Conservation (phyloP, 2,113 vertebrate genomes). For the Tragelaphus strepsiceros region DNA sequence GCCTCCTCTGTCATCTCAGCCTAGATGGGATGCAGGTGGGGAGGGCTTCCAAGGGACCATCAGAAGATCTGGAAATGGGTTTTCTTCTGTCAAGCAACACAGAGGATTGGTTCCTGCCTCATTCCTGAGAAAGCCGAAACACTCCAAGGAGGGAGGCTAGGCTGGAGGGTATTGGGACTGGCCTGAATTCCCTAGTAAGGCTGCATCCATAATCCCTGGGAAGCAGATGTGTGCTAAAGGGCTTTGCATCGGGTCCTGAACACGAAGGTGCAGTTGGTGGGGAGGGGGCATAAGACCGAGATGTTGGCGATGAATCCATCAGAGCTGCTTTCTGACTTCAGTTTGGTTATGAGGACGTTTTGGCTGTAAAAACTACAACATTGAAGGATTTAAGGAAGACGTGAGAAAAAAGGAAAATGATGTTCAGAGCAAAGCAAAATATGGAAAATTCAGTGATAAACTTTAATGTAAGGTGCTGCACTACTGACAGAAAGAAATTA, state of each 20-base stretch:
- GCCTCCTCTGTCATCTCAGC: neutral
- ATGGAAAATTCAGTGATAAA: neutral
- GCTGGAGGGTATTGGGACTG: neutral
- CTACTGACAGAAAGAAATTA: constrained; percentile 44
- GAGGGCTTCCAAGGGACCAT: neutral
- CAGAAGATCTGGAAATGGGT: neutral
- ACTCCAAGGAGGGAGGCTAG: neutral
- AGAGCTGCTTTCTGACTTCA: neutral
- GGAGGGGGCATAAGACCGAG: neutral
- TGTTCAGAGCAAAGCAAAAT: constrained; percentile 8
- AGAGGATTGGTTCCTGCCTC: neutral
- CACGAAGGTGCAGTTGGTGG: neutral
- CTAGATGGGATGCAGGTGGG: neutral
- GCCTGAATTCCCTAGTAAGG: neutral
- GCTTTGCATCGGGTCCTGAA: rapidly evolving
- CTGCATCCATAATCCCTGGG: neutral
- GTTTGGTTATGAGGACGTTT: neutral
- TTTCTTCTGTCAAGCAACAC: neutral
- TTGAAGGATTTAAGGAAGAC: neutral
- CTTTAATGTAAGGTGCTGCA: neutral
- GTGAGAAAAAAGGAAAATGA: neutral
- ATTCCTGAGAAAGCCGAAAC: neutral
- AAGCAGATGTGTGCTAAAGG: neutral
- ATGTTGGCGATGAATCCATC: neutral
- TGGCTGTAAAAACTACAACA: neutral